Evolutionary conservation across 2,113 vertebrate genomes (phyloP).

Genomic region (Leucoraja erinaceus): DNA sequence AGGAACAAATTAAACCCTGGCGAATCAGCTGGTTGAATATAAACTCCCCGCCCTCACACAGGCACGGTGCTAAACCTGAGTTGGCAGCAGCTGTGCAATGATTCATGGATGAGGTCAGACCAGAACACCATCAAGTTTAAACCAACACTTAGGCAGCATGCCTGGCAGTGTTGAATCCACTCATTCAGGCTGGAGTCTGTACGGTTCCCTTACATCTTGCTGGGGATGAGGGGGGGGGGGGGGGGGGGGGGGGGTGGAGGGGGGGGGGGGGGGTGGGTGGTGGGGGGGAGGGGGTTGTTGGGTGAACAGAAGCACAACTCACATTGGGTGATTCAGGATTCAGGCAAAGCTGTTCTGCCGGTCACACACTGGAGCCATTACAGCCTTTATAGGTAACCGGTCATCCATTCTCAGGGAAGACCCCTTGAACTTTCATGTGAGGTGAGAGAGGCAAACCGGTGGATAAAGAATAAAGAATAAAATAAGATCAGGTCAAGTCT

Average conservation of each 20-base stretch:
- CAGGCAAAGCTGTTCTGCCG: too few relatives aligned
- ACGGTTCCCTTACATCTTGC: not conserved
- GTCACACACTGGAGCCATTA: too few relatives aligned
- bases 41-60: not conserved
- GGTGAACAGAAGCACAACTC: not conserved
- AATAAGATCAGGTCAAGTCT: not conserved
- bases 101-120: not conserved
- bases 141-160: not conserved
- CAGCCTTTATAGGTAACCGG: not conserved
- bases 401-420: too few relatives aligned
- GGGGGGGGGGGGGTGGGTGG: too few relatives aligned
- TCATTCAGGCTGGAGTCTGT: conserved; percentile 15
- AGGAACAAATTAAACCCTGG: not conserved
- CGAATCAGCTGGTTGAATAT: not conserved
- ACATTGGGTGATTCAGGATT: not conserved
- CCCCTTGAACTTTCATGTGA: not conserved
- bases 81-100: not conserved
- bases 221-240: not conserved
- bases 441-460: too few relatives aligned
- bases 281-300: not conserved
- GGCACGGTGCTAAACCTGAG: not conserved
- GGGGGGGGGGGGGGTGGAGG: not conserved
- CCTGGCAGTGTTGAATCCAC: not conserved
- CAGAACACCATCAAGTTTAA: not conserved
- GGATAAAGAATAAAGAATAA: not conserved